phyloP scores from a whole-genome alignment of 2,113 vertebrate species.

The Chloroceryle aenea region DNA sequence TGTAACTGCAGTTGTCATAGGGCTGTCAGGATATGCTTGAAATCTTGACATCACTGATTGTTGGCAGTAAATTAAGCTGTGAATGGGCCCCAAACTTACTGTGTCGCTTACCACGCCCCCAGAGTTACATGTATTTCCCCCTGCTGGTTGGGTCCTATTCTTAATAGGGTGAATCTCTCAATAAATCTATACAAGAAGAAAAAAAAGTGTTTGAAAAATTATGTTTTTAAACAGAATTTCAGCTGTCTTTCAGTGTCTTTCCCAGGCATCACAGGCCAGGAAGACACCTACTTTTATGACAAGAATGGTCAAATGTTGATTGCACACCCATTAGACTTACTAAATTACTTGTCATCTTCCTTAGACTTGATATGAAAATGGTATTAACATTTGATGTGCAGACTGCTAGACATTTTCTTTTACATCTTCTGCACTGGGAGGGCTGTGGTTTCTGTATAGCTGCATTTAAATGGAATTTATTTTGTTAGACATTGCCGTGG shows the following conservation, averaged over 20 bases:
- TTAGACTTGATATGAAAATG: constrained; percentile 27
- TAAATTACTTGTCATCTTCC: neutral
- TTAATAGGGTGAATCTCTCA: neutral
- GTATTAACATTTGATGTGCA: neutral
- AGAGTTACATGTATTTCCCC: neutral
- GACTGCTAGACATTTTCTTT: neutral
- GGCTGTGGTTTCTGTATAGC: neutral
- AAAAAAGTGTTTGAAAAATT: neutral
- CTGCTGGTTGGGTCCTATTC: neutral
- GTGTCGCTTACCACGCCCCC: neutral
- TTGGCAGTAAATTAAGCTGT: constrained; percentile 7
- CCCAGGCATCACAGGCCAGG: neutral
- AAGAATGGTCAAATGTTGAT: neutral
- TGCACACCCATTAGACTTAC: neutral
- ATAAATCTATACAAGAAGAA: neutral
- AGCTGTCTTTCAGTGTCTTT: neutral
- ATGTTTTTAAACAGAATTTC: neutral
- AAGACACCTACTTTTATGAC: neutral
- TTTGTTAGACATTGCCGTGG: neutral
- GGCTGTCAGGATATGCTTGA: constrained; percentile 36
- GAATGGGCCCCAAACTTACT: neutral
- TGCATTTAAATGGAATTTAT: neutral
- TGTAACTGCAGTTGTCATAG: constrained; percentile 59
- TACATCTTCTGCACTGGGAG: neutral
- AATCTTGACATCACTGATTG: constrained; percentile 11